phyloP scores from a whole-genome alignment of 2,113 vertebrate genomes.

The Mustela nigripes region DNA sequence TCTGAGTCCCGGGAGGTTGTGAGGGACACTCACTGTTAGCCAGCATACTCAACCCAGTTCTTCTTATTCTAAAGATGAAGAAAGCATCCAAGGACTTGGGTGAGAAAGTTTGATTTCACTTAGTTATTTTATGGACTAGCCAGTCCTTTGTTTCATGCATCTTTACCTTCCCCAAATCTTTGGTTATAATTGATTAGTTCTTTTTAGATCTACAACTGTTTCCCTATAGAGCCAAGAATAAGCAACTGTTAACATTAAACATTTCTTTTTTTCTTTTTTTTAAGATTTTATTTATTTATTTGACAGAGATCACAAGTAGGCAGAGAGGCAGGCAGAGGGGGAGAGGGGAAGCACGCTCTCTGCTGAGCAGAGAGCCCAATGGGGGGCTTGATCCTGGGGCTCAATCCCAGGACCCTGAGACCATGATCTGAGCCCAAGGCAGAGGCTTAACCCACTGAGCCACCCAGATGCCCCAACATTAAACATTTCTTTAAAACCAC shows the following conservation, averaged over 20 bases:
- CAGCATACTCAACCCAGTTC: neutral
- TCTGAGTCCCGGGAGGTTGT: neutral
- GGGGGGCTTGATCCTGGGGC: too few relatives aligned
- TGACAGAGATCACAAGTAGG: too few relatives aligned
- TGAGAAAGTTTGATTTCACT: neutral
- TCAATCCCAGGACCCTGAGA: too few relatives aligned
- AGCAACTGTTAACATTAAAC: neutral
- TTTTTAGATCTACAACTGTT: neutral
- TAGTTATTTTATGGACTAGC: neutral
- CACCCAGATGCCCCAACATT: neutral
- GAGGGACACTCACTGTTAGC: neutral
- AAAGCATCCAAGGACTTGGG: neutral
- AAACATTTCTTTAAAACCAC: conserved; percentile 33
- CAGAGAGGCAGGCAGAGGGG: too few relatives aligned
- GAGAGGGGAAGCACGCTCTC: too few relatives aligned
- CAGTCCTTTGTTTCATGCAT: neutral
- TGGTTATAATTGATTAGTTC: conserved; percentile 15
- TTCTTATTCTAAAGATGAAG: neutral
- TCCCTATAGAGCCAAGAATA: neutral
- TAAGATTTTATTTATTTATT: too few relatives aligned
- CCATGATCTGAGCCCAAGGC: too few relatives aligned
- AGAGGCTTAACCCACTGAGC: too few relatives aligned
- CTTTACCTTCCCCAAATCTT: neutral
- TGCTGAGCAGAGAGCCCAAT: too few relatives aligned
- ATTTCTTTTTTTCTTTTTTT: conserved; percentile 30